phyloP scores from a whole-genome alignment of 2,797 vertebrate species.

The Chrysocyon brachyurus region DNA sequence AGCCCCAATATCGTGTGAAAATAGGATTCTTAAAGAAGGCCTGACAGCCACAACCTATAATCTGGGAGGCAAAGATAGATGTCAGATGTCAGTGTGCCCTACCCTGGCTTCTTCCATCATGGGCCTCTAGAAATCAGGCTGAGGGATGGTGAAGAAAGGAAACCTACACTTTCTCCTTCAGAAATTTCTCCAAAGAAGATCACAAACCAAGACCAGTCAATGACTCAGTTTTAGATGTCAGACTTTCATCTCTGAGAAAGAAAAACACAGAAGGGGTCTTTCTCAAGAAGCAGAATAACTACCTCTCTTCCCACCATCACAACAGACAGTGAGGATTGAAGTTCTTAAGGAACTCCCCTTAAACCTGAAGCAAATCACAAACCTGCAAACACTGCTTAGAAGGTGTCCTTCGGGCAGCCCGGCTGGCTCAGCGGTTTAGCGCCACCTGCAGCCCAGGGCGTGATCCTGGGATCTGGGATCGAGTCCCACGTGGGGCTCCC shows the following conservation, averaged over 20 bases:
- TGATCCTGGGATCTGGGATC: no score
- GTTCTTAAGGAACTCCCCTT: not conserved
- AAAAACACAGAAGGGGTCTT: not conserved
- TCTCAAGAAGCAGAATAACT: not conserved
- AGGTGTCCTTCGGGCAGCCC: not conserved
- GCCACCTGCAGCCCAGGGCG: no score
- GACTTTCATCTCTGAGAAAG: not conserved
- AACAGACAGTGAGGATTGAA: not conserved
- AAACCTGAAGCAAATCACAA: conserved; percentile 38
- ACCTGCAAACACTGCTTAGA: no score
- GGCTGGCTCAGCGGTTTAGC: no score
- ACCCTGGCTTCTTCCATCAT: fast-evolving
- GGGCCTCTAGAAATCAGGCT: not conserved
- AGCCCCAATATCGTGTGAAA: not conserved
- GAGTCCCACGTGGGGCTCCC: no score
- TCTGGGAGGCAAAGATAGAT: not conserved
- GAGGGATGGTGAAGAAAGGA: not conserved
- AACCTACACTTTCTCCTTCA: not conserved
- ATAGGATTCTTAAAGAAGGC: not conserved
- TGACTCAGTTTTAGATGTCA: not conserved
- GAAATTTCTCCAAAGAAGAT: conserved; percentile 36
- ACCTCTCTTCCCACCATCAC: not conserved
- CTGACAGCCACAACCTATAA: not conserved
- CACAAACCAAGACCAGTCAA: not conserved
- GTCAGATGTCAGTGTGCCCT: not conserved